phyloP scores from a whole-genome alignment of 2,113 vertebrate genomes.

The Tachycineta bicolor region DNA sequence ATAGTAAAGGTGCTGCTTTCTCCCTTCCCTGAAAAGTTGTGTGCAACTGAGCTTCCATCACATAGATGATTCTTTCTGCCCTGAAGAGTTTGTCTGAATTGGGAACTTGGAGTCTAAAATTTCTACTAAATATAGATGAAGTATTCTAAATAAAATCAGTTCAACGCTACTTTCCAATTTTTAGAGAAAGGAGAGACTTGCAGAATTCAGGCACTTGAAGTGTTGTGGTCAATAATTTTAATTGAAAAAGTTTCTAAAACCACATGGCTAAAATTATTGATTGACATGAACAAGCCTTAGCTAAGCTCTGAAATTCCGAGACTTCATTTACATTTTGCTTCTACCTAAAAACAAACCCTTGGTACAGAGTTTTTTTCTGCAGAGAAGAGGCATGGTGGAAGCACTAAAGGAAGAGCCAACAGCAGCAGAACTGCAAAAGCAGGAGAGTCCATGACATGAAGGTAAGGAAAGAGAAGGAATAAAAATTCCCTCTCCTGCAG shows the following conservation, averaged over 20 bases:
- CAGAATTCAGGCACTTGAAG: not conserved
- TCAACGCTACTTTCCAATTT: not conserved
- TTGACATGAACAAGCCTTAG: not conserved
- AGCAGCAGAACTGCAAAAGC: not conserved
- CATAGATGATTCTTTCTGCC: not conserved
- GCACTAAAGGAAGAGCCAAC: not conserved
- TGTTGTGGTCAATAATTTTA: not conserved
- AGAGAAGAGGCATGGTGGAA: not conserved
- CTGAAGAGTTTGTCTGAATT: not conserved
- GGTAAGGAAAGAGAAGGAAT: not conserved
- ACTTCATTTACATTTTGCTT: not conserved
- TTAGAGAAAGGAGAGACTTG: not conserved
- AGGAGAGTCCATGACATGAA: not conserved
- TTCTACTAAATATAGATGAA: not conserved
- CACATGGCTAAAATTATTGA: not conserved
- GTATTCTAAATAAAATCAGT: not conserved
- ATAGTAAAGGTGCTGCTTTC: not conserved
- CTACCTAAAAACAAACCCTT: not conserved
- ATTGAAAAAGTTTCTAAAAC: not conserved
- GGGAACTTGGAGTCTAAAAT: not conserved
- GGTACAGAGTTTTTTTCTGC: not conserved
- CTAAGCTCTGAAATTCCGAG: not conserved
- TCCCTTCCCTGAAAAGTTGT: not conserved
- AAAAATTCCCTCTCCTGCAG: not conserved
- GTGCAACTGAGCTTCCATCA: not conserved